Evolutionary conservation across 2,113 vertebrate species (phyloP).

Genomic region (Bujurquina vittata): DNA sequence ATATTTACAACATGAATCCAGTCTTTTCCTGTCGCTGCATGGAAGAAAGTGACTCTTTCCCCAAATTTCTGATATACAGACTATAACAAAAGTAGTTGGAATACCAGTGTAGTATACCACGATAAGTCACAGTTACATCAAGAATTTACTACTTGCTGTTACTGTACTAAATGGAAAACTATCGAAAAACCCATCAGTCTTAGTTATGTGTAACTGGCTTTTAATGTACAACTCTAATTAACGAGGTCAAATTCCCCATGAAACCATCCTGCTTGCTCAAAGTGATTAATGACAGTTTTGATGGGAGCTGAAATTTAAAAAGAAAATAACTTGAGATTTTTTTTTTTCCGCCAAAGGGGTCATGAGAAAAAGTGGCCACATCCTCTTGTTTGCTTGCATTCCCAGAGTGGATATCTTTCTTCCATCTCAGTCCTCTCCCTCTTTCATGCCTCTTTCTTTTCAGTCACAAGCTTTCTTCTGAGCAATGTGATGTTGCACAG

Average conservation of each 20-base stretch:
- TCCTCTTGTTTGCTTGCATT: conserved; percentile 67
- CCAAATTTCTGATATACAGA: neutral
- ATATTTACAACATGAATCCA: neutral
- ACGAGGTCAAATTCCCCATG: conserved; percentile 17
- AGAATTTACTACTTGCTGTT: neutral
- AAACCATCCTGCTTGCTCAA: conserved; percentile 24
- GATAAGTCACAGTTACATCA: neutral
- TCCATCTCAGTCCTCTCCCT: conserved; percentile 46
- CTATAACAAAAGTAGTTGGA: neutral
- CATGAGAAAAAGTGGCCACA: conserved; percentile 72
- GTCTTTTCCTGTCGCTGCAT: neutral
- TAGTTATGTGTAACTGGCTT: conserved; percentile 12
- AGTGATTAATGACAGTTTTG: conserved; percentile 46
- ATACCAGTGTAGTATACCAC: neutral
- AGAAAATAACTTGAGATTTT: conserved; percentile 11
- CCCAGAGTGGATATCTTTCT: conserved; percentile 59
- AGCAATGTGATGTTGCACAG: conserved; percentile 46
- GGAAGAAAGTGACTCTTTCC: neutral
- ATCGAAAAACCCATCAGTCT: neutral
- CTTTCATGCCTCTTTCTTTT: conserved; percentile 44
- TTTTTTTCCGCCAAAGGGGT: conserved; percentile 46
- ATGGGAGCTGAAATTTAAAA: conserved; percentile 48
- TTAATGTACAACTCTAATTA: conserved; percentile 7
- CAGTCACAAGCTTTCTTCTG: conserved; percentile 47
- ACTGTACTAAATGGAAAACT: neutral